Base-by-base conservation (phyloP, 2,797 vertebrate species). In the Nasua narica region DNA sequence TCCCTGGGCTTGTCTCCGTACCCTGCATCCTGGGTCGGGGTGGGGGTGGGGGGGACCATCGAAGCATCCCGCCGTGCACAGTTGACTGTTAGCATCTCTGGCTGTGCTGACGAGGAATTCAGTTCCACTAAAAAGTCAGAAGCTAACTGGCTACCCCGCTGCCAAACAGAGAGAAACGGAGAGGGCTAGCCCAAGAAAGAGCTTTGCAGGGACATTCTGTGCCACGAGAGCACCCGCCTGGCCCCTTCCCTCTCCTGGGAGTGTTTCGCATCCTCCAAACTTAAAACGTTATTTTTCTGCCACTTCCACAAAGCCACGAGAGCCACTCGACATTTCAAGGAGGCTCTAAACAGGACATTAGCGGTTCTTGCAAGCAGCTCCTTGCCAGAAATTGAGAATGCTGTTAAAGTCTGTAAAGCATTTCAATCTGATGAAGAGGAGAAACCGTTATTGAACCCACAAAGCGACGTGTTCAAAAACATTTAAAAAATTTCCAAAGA, bases 281-380 rank as follows among this genome's bases (percentile, higher is more conserved):
- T 97, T 96, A 85, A 96, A 67, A 97, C 90, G 91, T 96, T 86
- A 95, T 94, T 98, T 97, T 91, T 91, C 65, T 97, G 90, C 95
- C 94, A 79, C 90, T 93, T 87, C 43, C 52, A 29, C n/a, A 25
- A 81, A 87, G 77, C 54, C 67, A 27, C 27, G 67, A 95, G 94
- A 78, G 65, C 90, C 90, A 35, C 97, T 96, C 96, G 94, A 95
- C 94, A 92, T 90, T 96, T 98, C 58, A 72, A 84, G 79, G 94
- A 91, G 83, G 50, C 48, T 83, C 52, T 50, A 32, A 96, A 25
- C 43, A 37, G 95, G 81, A 58, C 70, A 21, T 65, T 43, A 2
- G 62, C 21, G 58, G 37, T 58, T 96, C 56, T 62, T 48, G 82
- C 3, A 14, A n/a, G 7, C 27, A 40, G 52, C 27, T 84, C 72